These are phyloP conservation scores for Brachionus sp. DNA, from an alignment of 1,140 invertebrate species.

Conservation along the genomic window DNA sequence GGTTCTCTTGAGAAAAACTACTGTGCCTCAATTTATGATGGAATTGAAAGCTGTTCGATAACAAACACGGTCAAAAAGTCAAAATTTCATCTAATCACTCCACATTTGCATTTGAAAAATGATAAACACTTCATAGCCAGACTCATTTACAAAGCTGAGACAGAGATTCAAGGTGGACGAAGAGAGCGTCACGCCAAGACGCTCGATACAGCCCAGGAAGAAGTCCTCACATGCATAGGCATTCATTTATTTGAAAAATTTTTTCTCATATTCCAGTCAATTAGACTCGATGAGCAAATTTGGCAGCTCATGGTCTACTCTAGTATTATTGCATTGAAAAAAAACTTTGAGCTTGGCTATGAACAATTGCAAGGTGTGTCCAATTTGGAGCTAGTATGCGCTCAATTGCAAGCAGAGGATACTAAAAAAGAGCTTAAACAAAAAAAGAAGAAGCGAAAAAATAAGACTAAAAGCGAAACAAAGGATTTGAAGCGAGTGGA, in stretches of 20 bases:
- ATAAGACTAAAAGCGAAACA: not conserved
- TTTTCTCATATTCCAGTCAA: conserved; percentile 74
- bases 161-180: conserved; percentile 63
- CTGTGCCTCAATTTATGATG: conserved; percentile 75
- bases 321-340: conserved; percentile 75
- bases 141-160: conserved; percentile 78
- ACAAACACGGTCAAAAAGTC: not conserved
- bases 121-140: conserved; percentile 80
- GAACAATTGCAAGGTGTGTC: conserved; percentile 1
- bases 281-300: conserved; percentile 82
- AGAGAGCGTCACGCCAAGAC: conserved; percentile 88
- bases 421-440: not conserved
- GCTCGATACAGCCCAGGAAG: conserved; percentile 87
- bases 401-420: not conserved
- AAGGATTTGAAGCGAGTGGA: not conserved
- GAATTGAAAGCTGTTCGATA: conserved; percentile 76
- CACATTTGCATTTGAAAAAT: conserved; percentile 78
- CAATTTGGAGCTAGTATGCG: conserved; percentile 19
- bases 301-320: conserved; percentile 83
- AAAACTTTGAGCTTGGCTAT: conserved; percentile 68
- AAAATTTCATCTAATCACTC: conserved; percentile 49
- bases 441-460: not conserved
- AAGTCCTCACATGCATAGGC: conserved; percentile 84
- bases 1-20: conserved; percentile 70
- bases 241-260: conserved; percentile 83